Conservation (phyloP, 2,888 invertebrate species). For the Morinoia aosen region DNA sequence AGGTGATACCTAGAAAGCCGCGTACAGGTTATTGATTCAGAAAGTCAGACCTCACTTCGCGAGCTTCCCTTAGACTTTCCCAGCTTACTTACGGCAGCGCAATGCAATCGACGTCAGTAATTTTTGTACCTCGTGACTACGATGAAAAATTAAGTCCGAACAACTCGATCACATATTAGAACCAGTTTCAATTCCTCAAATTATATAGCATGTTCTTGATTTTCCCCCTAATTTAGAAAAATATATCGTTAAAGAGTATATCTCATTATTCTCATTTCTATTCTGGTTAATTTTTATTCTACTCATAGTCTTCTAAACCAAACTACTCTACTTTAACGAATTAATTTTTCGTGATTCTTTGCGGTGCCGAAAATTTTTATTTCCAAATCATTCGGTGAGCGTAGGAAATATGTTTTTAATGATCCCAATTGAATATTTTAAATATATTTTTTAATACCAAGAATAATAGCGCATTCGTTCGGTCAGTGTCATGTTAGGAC, state of each 20-base stretch:
- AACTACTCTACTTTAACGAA: not conserved
- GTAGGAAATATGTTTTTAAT: not conserved
- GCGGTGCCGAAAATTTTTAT: not conserved
- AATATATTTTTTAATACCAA: too few relatives aligned
- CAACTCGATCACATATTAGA: not conserved
- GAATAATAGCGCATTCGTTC: not conserved
- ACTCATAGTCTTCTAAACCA: not conserved
- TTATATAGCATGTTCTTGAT: not conserved
- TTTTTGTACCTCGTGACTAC: not conserved
- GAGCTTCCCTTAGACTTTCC: too few relatives aligned
- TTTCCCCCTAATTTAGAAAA: too few relatives aligned
- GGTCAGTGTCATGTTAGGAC: not conserved
- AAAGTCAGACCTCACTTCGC: too few relatives aligned
- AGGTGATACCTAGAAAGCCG: too few relatives aligned
- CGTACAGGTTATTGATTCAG: too few relatives aligned
- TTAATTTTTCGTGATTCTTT: not conserved
- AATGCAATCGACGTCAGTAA: not conserved
- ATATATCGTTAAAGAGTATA: not conserved
- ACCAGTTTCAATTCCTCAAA: not conserved
- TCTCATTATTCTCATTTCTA: not conserved
- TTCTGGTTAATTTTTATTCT: not conserved
- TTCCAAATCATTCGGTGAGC: not conserved
- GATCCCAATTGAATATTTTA: not conserved
- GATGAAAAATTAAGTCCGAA: not conserved
- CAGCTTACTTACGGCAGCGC: not conserved